These are phyloP conservation scores for Lithophane socia DNA, from an alignment of 2,888 invertebrate species.

Conservation along the genomic window DNA sequence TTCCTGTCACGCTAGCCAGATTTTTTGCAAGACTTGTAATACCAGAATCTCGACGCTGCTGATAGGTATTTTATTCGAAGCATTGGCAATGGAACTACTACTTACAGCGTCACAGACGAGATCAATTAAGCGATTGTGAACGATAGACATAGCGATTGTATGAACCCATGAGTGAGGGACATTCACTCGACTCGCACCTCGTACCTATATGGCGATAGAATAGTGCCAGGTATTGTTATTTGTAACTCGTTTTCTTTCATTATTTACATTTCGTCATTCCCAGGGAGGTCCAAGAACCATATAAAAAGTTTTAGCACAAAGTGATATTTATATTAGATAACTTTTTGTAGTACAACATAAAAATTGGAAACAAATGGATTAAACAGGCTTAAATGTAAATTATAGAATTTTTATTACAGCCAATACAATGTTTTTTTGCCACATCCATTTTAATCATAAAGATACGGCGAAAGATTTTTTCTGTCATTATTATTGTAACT, in stretches of 20 bases:
- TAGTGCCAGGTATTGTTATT: conserved; percentile 39
- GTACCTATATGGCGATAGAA: conserved; percentile 30
- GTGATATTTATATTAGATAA: not conserved
- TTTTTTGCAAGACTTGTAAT: conserved; percentile 63
- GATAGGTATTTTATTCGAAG: conserved; percentile 70
- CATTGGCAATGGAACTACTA: conserved; percentile 73
- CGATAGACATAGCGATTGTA: conserved; percentile 66
- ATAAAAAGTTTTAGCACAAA: conserved; percentile 14
- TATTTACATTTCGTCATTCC: conserved; percentile 39
- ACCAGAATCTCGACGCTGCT: conserved; percentile 68
- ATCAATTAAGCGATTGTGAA: conserved; percentile 79
- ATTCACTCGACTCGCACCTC: conserved; percentile 47
- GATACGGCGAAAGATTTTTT: conserved; percentile 60
- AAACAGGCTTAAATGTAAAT: conserved; percentile 33
- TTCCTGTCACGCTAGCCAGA: conserved; percentile 5
- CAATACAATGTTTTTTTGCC: conserved; percentile 33
- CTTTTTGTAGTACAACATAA: conserved; percentile 27
- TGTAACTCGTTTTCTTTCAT: conserved; percentile 49
- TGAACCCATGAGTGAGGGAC: conserved; percentile 44
- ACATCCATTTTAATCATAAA: conserved; percentile 41
- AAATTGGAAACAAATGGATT: conserved; percentile 43
- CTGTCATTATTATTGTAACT: conserved; percentile 64
- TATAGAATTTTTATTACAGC: conserved; percentile 29
- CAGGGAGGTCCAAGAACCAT: conserved; percentile 5
- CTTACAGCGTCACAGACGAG: conserved; percentile 71